Conservation (phyloP, 2,888 invertebrate species). For the Salticus scenicus region DNA sequence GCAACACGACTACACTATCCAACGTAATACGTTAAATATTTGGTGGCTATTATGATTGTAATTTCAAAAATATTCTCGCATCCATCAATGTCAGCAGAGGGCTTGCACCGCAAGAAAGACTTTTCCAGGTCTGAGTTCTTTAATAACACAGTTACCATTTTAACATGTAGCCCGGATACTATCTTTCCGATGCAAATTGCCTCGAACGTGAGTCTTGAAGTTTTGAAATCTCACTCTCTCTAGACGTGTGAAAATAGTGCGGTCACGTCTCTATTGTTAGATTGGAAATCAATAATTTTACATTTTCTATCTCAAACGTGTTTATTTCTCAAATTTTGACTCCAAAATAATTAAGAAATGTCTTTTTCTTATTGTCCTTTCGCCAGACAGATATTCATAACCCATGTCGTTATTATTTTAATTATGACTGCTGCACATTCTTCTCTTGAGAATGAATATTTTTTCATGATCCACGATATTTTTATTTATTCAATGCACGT, state of each 20-base stretch:
- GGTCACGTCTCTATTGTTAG: slow-evolving; percentile 48
- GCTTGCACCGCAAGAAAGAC: slow-evolving; percentile 34
- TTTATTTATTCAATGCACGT: too few relatives aligned
- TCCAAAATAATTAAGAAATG: too few relatives aligned
- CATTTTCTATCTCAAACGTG: slow-evolving; percentile 37
- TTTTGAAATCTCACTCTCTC: slow-evolving; percentile 32
- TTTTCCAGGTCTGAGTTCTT: slow-evolving; percentile 65
- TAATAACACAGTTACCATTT: slow-evolving; percentile 68
- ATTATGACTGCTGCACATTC: slow-evolving; percentile 23
- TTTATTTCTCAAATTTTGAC: too few relatives aligned
- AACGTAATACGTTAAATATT: slow-evolving; percentile 67
- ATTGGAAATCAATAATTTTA: slow-evolving; percentile 64
- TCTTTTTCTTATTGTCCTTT: too few relatives aligned
- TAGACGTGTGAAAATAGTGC: slow-evolving; percentile 44
- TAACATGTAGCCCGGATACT: slow-evolving; percentile 63
- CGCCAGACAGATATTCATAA: too few relatives aligned
- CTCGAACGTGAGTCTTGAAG: slow-evolving; percentile 42
- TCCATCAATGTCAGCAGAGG: slow-evolving; percentile 60
- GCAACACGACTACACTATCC: slow-evolving; percentile 53
- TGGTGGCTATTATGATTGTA: slow-evolving; percentile 68
- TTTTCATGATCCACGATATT: too few relatives aligned
- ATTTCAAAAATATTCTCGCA: slow-evolving; percentile 67
- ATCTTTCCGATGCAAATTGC: slow-evolving; percentile 68
- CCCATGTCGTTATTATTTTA: too few relatives aligned
- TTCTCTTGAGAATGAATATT: too few relatives aligned